A percentile compares a stretch with the other conserved stretches of the same genome.
These are phyloP conservation scores for Petaurus breviceps DNA, from an alignment of 2,113 vertebrate genomes.

Conservation along the genomic window DNA sequence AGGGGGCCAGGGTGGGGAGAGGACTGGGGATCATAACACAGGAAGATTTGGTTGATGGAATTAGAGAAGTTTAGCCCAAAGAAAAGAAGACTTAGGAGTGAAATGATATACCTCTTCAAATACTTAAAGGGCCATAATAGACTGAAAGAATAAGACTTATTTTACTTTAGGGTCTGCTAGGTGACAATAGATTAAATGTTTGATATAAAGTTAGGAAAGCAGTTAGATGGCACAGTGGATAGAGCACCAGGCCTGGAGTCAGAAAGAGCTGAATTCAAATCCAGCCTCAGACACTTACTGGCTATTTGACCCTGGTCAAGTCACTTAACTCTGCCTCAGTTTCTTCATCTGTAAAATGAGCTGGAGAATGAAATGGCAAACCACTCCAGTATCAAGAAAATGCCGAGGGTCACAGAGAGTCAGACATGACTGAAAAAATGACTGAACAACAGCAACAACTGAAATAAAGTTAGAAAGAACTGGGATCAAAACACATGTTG, in stretches of 20 bases:
- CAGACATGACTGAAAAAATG: too few species aligned
- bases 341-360: not conserved
- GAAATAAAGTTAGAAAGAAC: too few species aligned
- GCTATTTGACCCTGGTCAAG: not conserved
- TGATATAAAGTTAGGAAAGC: not conserved
- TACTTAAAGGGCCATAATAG: not conserved
- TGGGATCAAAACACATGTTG: too few species aligned
- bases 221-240: not conserved
- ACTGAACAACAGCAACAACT: too few species aligned
- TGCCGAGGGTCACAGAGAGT: too few species aligned
- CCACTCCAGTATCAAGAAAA: too few species aligned
- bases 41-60: not conserved
- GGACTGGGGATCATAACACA: not conserved
- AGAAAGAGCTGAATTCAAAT: not conserved
- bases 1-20: not conserved
- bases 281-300: not conserved
- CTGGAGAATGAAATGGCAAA: too few species aligned
- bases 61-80: not conserved
- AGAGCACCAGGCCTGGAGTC: not conserved
- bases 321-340: not conserved
- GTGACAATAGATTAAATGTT: not conserved
- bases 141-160: not conserved
- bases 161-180: not conserved
- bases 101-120: not conserved
- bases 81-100: not conserved